Percentiles rank a stretch among this genome's conserved stretches.
phyloP scores from a whole-genome alignment of 2,888 invertebrate genomes.

The Dolichomitus sp. region DNA sequence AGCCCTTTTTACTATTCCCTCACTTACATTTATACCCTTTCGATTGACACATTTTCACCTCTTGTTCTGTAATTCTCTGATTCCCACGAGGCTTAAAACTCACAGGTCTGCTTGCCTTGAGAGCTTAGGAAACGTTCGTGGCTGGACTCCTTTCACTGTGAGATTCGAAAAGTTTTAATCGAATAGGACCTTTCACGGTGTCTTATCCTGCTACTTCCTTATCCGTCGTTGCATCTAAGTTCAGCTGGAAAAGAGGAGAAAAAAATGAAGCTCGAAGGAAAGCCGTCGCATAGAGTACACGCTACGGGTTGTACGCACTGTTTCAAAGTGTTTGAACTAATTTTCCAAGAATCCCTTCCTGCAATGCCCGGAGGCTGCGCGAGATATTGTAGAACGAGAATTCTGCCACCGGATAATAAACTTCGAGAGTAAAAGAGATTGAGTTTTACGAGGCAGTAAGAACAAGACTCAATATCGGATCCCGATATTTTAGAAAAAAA shows the following conservation, averaged over 20 bases:
- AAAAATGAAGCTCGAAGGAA: conserved; percentile 15
- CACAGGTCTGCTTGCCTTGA: conserved; percentile 13
- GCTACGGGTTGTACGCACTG: not conserved
- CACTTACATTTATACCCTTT: not conserved
- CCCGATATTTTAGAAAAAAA: not conserved
- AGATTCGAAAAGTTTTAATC: conserved; percentile 64
- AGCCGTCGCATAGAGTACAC: not conserved
- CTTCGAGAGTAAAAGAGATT: not conserved
- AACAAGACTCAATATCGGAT: conserved; percentile 7
- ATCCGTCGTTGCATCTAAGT: conserved; percentile 21
- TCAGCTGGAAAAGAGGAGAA: not conserved
- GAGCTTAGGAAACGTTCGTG: conserved; percentile 34
- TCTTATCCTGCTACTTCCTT: conserved; percentile 33
- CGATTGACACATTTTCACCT: conserved; percentile 4
- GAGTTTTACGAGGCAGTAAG: not conserved
- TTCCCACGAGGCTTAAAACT: conserved; percentile 36
- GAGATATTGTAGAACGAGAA: not conserved
- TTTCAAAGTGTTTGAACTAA: conserved; percentile 22
- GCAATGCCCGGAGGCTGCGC: not conserved
- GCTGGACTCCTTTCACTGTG: conserved; percentile 45
- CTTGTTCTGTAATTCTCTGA: not conserved
- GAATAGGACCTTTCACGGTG: conserved; percentile 43
- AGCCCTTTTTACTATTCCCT: not conserved
- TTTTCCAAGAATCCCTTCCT: not conserved
- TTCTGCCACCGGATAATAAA: conserved; percentile 7